Percentiles rank a stretch among this genome's conserved stretches.
Evolutionary conservation across 2,888 invertebrate genomes (phyloP).

Genomic region (Trissolcus japonicus): DNA sequence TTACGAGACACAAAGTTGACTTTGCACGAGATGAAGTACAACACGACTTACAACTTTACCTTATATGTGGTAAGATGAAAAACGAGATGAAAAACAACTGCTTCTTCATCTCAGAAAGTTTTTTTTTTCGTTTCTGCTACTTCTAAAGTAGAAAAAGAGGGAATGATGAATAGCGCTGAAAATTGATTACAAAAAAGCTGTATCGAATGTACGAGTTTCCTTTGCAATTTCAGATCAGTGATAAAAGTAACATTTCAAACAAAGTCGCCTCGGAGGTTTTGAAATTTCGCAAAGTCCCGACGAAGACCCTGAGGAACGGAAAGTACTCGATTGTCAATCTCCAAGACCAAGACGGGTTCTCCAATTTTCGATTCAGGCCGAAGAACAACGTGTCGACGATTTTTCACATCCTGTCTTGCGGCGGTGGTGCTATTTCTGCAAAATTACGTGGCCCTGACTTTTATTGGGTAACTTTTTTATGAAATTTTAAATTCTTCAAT

Average conservation of each 20-base stretch:
- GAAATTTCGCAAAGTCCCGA: conserved; percentile 69
- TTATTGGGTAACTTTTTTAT: conserved; percentile 61
- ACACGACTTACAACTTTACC: conserved; percentile 74
- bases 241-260: conserved; percentile 71
- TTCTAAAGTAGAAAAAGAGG: no score
- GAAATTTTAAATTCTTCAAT: not conserved
- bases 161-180: no score
- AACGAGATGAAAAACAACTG: conserved; percentile 31
- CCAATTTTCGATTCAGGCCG: conserved; percentile 72
- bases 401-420: conserved; percentile 72
- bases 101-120: not conserved
- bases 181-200: not conserved
- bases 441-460: conserved; percentile 70
- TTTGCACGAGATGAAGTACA: conserved; percentile 72
- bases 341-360: conserved; percentile 69
- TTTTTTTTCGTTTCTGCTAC: not conserved
- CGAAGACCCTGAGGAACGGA: conserved; percentile 67
- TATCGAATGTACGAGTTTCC: not conserved
- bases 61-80: conserved; percentile 70
- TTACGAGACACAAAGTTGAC: conserved; percentile 71
- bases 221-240: conserved; percentile 66
- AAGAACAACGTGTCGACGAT: conserved; percentile 69
- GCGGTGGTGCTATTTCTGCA: conserved; percentile 69
- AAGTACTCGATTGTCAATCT: conserved; percentile 68
- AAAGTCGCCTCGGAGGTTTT: conserved; percentile 68